Conservation (phyloP, 2,888 invertebrate genomes). For the Beris morrisii region DNA sequence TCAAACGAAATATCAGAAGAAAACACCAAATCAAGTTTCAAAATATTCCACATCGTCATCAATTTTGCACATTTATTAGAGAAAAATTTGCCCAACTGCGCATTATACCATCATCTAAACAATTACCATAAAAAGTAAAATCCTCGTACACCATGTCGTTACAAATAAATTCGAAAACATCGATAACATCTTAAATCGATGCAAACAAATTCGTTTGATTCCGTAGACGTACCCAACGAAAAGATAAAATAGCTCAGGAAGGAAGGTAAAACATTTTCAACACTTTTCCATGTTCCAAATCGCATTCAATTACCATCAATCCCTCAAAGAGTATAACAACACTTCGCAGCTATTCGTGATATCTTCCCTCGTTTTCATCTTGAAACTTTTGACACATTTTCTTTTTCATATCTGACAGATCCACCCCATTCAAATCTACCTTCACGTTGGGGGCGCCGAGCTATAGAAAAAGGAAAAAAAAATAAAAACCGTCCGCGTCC, state of each 20-base stretch:
- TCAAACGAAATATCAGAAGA: too few species aligned
- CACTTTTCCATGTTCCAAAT: constrained; percentile 29
- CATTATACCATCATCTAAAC: too few species aligned
- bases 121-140: too few species aligned
- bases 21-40: too few species aligned
- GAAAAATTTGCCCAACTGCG: too few species aligned
- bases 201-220: constrained; percentile 2
- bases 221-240: not conserved
- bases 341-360: constrained; percentile 18
- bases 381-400: constrained; percentile 30
- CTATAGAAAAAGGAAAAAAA: too few species aligned
- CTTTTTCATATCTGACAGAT: constrained; percentile 33
- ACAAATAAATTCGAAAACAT: not conserved
- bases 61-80: too few species aligned
- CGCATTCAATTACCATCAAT: constrained; percentile 37
- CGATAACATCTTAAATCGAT: constrained; percentile 14
- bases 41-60: too few species aligned
- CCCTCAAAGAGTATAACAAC: constrained; percentile 29
- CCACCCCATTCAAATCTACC: not conserved
- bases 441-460: too few species aligned
- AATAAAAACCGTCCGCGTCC: too few species aligned
- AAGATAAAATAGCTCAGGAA: not conserved
- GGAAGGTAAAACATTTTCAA: constrained; percentile 8
- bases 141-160: too few species aligned
- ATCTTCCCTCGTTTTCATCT: constrained; percentile 30